These are phyloP conservation scores for Drusus annulatus DNA, from an alignment of 1,140 invertebrate species.

Conservation along the genomic window DNA sequence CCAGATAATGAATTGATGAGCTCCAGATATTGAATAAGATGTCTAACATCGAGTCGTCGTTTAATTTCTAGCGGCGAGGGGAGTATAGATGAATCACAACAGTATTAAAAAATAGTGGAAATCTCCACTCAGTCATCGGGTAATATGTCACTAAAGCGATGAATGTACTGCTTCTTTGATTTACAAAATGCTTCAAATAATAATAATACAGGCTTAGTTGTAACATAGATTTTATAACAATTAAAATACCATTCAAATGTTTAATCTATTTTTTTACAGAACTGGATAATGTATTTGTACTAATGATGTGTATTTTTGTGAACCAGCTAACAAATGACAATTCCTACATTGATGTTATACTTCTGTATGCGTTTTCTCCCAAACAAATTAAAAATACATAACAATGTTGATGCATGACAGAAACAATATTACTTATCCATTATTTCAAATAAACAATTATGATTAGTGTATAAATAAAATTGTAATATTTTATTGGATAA, in stretches of 20 bases:
- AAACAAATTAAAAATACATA: constrained; percentile 17
- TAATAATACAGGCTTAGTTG: not conserved
- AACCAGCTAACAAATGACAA: too few species aligned
- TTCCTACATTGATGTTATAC: too few species aligned
- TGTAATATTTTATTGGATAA: constrained; percentile 3
- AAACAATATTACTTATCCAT: constrained; percentile 25
- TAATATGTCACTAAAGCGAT: constrained; percentile 61
- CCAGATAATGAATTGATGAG: too few species aligned
- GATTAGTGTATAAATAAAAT: too few species aligned
- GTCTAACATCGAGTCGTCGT: constrained; percentile 61
- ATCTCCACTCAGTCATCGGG: constrained; percentile 62
- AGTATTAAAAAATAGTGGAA: constrained; percentile 65
- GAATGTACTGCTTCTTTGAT: constrained; percentile 48
- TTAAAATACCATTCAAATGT: constrained; percentile 17
- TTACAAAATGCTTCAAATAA: constrained; percentile 18
- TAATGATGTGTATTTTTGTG: not conserved
- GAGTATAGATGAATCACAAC: constrained; percentile 65
- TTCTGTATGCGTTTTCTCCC: too few species aligned
- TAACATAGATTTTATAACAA: constrained; percentile 6
- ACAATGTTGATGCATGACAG: constrained; percentile 17
- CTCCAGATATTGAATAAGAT: not conserved
- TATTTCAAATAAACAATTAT: not conserved
- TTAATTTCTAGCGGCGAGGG: constrained; percentile 71
- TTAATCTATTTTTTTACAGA: constrained; percentile 14
- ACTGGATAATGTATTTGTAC: not conserved